These are phyloP conservation scores for Drosophila aff. DNA, from an alignment of 1,140 invertebrate genomes.

Conservation along the genomic window DNA sequence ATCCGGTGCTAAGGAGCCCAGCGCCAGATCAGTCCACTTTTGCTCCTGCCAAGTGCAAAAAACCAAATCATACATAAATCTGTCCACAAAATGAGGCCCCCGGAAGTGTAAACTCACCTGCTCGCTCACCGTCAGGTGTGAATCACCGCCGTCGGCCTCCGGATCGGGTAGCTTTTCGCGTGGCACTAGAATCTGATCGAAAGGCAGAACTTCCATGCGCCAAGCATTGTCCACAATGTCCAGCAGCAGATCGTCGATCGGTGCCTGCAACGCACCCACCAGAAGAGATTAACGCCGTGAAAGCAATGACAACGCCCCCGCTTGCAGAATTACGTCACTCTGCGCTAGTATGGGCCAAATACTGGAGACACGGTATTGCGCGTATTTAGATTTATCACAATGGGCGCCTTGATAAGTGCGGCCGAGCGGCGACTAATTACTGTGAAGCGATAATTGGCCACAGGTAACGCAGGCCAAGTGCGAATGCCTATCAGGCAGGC, in stretches of 20 bases:
- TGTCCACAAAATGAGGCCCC: background rate
- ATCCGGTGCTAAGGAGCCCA: conserved; percentile 86
- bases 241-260: conserved; percentile 91
- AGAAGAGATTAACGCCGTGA: background rate
- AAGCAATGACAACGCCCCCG: conserved; percentile 33
- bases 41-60: conserved; percentile 86
- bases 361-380: conserved; percentile 46
- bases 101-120: conserved; percentile 86
- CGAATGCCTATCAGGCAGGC: background rate
- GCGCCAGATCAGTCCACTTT: conserved; percentile 93
- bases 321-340: conserved; percentile 63
- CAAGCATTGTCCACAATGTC: conserved; percentile 96
- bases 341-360: conserved; percentile 1
- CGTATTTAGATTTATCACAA: conserved; percentile 71
- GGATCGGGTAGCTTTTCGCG: conserved; percentile 95
- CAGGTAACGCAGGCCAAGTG: conserved; percentile 6
- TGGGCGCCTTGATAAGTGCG: conserved; percentile 62
- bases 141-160: conserved; percentile 96
- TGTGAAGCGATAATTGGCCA: conserved; percentile 49
- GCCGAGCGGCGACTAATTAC: conserved; percentile 53
- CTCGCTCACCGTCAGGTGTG: conserved; percentile 94
- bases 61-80: background rate
- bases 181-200: conserved; percentile 96
- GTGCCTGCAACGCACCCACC: conserved; percentile 55
- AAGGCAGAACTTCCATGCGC: conserved; percentile 93